These are phyloP conservation scores for Aramus guarauna DNA, from an alignment of 2,113 vertebrate genomes.

Conservation along the genomic window DNA sequence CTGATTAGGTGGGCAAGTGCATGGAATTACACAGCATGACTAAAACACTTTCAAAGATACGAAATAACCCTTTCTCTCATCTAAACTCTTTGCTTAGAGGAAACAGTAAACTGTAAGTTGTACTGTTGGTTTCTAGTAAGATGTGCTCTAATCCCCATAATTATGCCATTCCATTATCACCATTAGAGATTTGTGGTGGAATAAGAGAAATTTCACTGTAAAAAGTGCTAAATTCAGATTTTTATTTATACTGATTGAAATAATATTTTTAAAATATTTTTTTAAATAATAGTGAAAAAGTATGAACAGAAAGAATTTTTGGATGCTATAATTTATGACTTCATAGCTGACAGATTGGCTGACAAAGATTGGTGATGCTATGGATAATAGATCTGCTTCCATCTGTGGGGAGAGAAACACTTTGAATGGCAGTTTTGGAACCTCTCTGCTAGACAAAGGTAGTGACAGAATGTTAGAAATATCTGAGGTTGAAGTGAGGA, in stretches of 20 bases:
- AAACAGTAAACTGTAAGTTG: slow-evolving; percentile 57
- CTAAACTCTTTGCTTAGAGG: slow-evolving; percentile 56
- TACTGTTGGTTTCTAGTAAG: slow-evolving; percentile 63
- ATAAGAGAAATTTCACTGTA: slow-evolving; percentile 51
- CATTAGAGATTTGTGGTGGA: background rate
- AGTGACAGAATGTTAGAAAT: slow-evolving; percentile 44
- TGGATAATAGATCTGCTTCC: slow-evolving; percentile 54
- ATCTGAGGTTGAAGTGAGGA: slow-evolving; percentile 13
- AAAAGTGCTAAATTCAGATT: slow-evolving; percentile 15
- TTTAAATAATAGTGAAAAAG: background rate
- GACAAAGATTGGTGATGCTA: slow-evolving; percentile 56
- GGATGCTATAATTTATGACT: slow-evolving; percentile 57
- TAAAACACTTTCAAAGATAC: slow-evolving; percentile 51
- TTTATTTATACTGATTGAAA: slow-evolving; percentile 25
- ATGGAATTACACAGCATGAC: slow-evolving; percentile 47
- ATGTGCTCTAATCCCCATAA: slow-evolving; percentile 31
- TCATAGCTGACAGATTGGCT: slow-evolving; percentile 60
- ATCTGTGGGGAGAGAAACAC: slow-evolving; percentile 50
- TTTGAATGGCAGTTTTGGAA: slow-evolving; percentile 60
- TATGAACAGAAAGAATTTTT: slow-evolving; percentile 28
- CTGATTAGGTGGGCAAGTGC: slow-evolving; percentile 60
- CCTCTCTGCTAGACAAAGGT: slow-evolving; percentile 52
- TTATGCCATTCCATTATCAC: slow-evolving; percentile 35
- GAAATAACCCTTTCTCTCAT: slow-evolving; percentile 58
- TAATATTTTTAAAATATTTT: slow-evolving; percentile 13